phyloP scores from a whole-genome alignment of 1,140 invertebrate genomes.

The Penaeus chinensis region DNA sequence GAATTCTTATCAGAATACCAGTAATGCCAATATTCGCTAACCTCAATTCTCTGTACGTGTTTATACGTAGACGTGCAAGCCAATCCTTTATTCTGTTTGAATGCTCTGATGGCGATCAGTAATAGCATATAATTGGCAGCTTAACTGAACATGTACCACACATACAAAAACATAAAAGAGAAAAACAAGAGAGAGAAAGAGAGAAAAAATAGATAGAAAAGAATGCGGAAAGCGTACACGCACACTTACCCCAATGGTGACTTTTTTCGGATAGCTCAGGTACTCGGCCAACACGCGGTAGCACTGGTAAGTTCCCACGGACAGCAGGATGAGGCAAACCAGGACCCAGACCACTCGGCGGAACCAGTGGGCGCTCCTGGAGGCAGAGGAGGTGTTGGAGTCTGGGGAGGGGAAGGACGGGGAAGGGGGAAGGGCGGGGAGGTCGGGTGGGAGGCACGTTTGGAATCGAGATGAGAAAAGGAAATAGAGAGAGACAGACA shows the following conservation, averaged over 20 bases:
- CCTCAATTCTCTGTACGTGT: no score
- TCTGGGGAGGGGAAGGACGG: neutral
- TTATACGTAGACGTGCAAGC: no score
- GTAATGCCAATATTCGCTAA: no score
- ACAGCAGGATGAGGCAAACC: slow-evolving; percentile 25
- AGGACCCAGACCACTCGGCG: slow-evolving; percentile 18
- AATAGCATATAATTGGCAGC: no score
- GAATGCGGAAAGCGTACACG: neutral
- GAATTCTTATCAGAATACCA: no score
- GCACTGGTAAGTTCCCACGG: slow-evolving; percentile 41
- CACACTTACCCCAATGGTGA: slow-evolving; percentile 46
- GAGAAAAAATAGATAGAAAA: no score
- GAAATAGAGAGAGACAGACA: no score
- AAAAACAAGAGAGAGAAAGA: no score
- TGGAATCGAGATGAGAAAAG: no score
- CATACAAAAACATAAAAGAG: neutral
- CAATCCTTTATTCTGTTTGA: no score
- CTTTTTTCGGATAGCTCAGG: slow-evolving; percentile 54
- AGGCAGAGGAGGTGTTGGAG: neutral
- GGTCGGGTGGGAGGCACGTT: neutral
- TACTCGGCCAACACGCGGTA: slow-evolving; percentile 48
- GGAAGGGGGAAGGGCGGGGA: neutral
- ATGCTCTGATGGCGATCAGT: no score
- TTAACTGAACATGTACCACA: no score
- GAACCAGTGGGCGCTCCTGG: slow-evolving; percentile 19